A percentile compares a stretch with the other conserved stretches of the same genome.
phyloP scores from a whole-genome alignment of 2,888 invertebrate species.

The Phytoseiulus persimilis region DNA sequence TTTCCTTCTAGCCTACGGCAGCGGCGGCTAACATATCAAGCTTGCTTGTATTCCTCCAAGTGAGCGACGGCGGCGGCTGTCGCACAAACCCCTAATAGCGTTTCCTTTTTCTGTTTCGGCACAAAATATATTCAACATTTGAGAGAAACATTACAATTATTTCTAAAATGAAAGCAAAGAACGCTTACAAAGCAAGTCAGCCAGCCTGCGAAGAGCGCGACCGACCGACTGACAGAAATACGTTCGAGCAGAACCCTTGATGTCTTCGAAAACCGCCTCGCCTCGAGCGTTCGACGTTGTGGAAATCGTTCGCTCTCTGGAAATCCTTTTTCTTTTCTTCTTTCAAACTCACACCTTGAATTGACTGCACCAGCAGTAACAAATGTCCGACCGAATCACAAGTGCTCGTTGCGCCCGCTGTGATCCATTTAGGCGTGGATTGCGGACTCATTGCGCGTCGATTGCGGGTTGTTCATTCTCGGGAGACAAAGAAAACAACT shows the following conservation, averaged over 20 bases:
- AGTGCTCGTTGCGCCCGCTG: neutral
- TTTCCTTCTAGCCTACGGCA: neutral
- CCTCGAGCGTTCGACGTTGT: neutral
- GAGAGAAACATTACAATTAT: neutral
- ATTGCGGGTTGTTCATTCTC: neutral
- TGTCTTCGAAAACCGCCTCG: conserved; percentile 5
- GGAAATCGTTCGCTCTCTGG: neutral
- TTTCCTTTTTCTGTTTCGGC: neutral
- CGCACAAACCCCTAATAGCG: neutral
- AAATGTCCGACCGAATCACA: neutral
- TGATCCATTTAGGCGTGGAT: neutral
- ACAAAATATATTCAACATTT: neutral
- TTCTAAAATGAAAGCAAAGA: conserved; percentile 5
- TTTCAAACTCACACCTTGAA: neutral
- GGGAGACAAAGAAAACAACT: neutral
- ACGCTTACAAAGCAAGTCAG: neutral
- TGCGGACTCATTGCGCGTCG: neutral
- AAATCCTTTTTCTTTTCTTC: neutral
- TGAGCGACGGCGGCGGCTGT: neutral
- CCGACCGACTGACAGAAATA: neutral
- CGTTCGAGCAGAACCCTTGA: neutral
- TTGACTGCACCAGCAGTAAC: neutral
- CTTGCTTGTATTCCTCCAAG: neutral
- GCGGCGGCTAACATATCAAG: neutral
- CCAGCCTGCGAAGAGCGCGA: neutral